Percentiles rank a stretch among this genome's conserved stretches.
Evolutionary conservation across 2,113 vertebrate genomes (phyloP).

Genomic region (Podiceps cristatus): DNA sequence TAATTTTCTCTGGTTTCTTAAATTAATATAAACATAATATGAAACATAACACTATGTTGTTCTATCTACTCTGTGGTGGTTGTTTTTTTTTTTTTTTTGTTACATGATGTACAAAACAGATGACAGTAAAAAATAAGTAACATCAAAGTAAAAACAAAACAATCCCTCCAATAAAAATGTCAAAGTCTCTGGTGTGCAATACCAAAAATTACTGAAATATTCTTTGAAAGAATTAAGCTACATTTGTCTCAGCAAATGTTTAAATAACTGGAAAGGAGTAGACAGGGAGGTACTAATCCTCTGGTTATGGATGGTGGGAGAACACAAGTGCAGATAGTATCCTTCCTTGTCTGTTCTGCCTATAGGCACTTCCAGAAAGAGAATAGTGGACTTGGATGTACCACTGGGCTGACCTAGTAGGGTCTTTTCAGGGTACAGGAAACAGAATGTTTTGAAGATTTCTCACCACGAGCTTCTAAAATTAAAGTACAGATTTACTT

Average conservation of each 20-base stretch:
- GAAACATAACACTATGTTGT: neutral
- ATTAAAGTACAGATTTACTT: neutral
- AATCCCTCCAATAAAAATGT: neutral
- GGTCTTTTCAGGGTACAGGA: neutral
- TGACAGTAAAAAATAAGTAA: neutral
- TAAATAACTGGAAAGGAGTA: neutral
- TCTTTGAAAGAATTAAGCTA: neutral
- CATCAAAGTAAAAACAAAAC: neutral
- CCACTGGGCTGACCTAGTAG: neutral
- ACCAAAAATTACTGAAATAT: neutral
- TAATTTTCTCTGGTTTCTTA: neutral
- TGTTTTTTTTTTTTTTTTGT: neutral
- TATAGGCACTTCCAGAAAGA: neutral
- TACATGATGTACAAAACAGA: neutral
- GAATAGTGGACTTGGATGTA: neutral
- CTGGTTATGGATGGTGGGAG: neutral
- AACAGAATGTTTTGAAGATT: neutral
- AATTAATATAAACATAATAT: neutral
- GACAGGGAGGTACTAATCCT: neutral
- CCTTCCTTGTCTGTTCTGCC: neutral
- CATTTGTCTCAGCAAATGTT: neutral
- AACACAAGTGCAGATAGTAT: neutral
- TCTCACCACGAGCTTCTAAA: neutral
- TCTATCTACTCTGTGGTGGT: neutral
- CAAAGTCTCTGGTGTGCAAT: neutral